These are phyloP conservation scores for Argentina silus DNA, from an alignment of 2,797 vertebrate species.

Conservation along the genomic window DNA sequence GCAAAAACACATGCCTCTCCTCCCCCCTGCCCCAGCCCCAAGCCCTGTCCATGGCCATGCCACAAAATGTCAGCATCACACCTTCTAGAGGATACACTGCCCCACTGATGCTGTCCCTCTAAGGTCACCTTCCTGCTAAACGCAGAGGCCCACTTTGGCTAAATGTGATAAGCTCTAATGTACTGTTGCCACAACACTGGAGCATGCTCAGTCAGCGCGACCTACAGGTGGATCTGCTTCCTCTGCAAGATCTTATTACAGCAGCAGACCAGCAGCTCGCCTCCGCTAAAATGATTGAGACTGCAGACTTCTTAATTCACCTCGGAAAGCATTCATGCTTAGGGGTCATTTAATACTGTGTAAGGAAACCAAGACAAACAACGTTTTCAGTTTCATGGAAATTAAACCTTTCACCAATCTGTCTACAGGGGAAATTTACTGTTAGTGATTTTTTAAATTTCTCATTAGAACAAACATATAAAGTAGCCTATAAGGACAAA, in stretches of 20 bases:
- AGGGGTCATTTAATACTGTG: slow-evolving; percentile 68
- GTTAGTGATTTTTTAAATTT: slow-evolving; percentile 47
- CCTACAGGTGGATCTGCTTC: slow-evolving; percentile 76
- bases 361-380: slow-evolving; percentile 62
- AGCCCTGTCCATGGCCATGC: slow-evolving; percentile 54
- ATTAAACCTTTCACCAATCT: slow-evolving; percentile 51
- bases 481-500: slow-evolving; percentile 55
- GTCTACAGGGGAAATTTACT: slow-evolving; percentile 48
- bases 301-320: slow-evolving; percentile 70
- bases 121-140: slow-evolving; percentile 78
- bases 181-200: slow-evolving; percentile 53
- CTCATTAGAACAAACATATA: slow-evolving; percentile 47
- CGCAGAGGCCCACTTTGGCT: slow-evolving; percentile 50
- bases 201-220: slow-evolving; percentile 66
- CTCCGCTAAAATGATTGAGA: slow-evolving; percentile 64
- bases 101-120: slow-evolving; percentile 42
- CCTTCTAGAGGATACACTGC: slow-evolving; percentile 55
- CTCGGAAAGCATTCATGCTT: slow-evolving; percentile 59
- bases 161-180: slow-evolving; percentile 65
- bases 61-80: slow-evolving; percentile 78
- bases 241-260: slow-evolving; percentile 69
- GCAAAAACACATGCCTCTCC: slow-evolving; percentile 74
- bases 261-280: slow-evolving; percentile 17
- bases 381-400: slow-evolving; percentile 56
- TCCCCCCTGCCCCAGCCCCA: slow-evolving; percentile 2